These are phyloP conservation scores for Donacobius atricapilla DNA, from an alignment of 2,113 vertebrate genomes.

Conservation along the genomic window DNA sequence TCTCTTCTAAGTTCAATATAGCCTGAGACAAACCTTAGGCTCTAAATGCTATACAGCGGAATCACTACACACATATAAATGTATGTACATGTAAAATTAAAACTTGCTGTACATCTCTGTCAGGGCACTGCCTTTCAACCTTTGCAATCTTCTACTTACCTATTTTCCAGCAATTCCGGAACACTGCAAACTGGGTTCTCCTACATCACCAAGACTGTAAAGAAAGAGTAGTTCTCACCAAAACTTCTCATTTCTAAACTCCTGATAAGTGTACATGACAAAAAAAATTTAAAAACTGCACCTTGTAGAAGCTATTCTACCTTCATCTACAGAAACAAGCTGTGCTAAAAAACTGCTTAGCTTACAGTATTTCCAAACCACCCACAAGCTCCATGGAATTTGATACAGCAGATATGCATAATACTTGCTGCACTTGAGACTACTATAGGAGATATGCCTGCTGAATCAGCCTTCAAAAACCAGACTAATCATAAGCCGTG, in stretches of 20 bases:
- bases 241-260: neutral
- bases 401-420: conserved; percentile 66
- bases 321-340: conserved; percentile 54
- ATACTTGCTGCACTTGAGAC: conserved; percentile 60
- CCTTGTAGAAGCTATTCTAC: conserved; percentile 23
- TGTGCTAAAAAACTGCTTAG: conserved; percentile 60
- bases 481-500: conserved; percentile 54
- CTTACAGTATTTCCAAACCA: conserved; percentile 56
- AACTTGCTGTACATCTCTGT: neutral
- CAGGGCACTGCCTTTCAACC: neutral
- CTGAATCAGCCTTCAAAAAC: conserved; percentile 64
- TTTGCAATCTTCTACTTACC: neutral
- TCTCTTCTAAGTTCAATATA: neutral
- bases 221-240: neutral
- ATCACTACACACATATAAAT: neutral
- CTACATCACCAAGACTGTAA: neutral
- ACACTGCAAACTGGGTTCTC: neutral
- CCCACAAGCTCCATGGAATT: conserved; percentile 61
- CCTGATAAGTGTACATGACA: neutral
- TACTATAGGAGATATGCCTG: conserved; percentile 41
- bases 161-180: neutral
- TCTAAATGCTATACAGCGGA: neutral
- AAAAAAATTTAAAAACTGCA: neutral
- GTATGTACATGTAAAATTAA: neutral
- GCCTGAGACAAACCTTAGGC: neutral